Evolutionary conservation across 2,888 invertebrate genomes (phyloP).

Genomic region (Alitta virens): DNA sequence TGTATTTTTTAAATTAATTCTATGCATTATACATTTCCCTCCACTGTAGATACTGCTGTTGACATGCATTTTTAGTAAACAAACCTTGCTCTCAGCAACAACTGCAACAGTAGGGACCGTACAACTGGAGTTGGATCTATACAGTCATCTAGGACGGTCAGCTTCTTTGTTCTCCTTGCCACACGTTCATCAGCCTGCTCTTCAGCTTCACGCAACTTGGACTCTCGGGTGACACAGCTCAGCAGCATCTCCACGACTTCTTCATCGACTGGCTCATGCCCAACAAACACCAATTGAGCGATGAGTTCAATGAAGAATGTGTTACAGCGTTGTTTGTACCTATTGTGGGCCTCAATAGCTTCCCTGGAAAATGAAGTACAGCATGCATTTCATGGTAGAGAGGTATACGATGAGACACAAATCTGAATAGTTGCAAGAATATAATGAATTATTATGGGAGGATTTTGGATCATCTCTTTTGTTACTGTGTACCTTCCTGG

Average conservation of each 20-base stretch:
- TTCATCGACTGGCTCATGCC: slow-evolving; percentile 24
- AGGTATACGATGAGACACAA: too few relatives aligned
- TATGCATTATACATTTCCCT: too few relatives aligned
- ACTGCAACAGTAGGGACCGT: slow-evolving; percentile 42
- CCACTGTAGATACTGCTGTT: too few relatives aligned
- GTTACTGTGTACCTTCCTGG: too few relatives aligned
- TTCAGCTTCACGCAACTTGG: not conserved
- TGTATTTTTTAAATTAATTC: too few relatives aligned
- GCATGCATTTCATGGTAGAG: not conserved
- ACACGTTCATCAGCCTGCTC: not conserved
- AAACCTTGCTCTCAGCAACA: slow-evolving; percentile 40
- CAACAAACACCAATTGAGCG: slow-evolving; percentile 29
- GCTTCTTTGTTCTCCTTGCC: slow-evolving; percentile 28
- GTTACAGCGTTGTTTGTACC: slow-evolving; percentile 28
- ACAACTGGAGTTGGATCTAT: slow-evolving; percentile 47
- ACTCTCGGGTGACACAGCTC: slow-evolving; percentile 23
- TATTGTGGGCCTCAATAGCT: slow-evolving; percentile 10
- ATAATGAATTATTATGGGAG: too few relatives aligned
- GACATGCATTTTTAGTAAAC: too few relatives aligned
- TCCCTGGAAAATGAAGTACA: slow-evolving; percentile 15
- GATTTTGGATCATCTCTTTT: too few relatives aligned
- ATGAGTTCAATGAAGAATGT: slow-evolving; percentile 33
- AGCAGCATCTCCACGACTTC: slow-evolving; percentile 27
- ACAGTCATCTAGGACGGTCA: slow-evolving; percentile 39
- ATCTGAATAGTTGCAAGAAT: too few relatives aligned